Conservation (phyloP, 1,140 invertebrate genomes). For the Diabrotica virgifera region DNA sequence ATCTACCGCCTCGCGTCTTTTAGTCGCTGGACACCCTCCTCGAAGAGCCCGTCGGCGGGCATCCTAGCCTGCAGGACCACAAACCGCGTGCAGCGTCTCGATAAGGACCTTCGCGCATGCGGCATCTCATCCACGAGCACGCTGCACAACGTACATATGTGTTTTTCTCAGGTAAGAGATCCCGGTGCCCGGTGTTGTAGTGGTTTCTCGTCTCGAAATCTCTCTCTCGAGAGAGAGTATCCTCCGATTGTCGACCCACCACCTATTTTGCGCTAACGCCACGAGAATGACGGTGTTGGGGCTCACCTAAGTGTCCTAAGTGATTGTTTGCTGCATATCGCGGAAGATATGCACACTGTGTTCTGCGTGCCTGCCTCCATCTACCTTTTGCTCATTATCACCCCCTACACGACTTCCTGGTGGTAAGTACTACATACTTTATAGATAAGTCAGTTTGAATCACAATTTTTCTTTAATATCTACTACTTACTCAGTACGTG, state of each 20-base stretch:
- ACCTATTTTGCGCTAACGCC: background rate
- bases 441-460: background rate
- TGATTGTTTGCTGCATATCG: slow-evolving; percentile 37
- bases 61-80: slow-evolving; percentile 5
- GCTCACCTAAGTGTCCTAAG: slow-evolving; percentile 36
- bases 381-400: slow-evolving; percentile 43
- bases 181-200: background rate
- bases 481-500: background rate
- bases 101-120: slow-evolving; percentile 16
- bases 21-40: background rate
- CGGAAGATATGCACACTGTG: slow-evolving; percentile 44
- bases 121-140: slow-evolving; percentile 3
- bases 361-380: slow-evolving; percentile 37
- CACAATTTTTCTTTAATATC: background rate
- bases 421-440: slow-evolving; percentile 37
- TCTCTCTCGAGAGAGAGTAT: slow-evolving; percentile 17
- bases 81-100: background rate
- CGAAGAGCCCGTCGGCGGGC: background rate
- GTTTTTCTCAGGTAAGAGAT: slow-evolving; percentile 3
- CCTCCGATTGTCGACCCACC: slow-evolving; percentile 20
- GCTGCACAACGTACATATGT: slow-evolving; percentile 6
- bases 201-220: background rate
- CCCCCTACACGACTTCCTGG: slow-evolving; percentile 44
- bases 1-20: too few relatives aligned
- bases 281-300: slow-evolving; percentile 37